Evolutionary conservation across 2,113 vertebrate genomes (phyloP), one percentile per base, ranked within the genome.

Genomic region (Axis porcinus): DNA sequence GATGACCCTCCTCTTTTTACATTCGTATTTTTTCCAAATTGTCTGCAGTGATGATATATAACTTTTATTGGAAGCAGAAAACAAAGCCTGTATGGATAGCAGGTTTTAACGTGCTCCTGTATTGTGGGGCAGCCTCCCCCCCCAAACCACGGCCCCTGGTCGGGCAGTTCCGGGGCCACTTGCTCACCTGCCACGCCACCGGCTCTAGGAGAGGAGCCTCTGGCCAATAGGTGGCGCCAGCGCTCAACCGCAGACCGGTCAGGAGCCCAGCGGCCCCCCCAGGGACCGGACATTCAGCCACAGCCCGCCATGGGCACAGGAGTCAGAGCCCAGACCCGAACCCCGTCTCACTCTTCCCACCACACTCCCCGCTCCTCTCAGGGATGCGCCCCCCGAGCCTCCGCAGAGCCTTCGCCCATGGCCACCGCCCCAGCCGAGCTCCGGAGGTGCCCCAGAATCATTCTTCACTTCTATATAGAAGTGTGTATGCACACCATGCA

Each of bases 31-130:
- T 54, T 57, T n/a, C 47, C 13, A 2, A 1, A 28, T 30, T 15
- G 5, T 52, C 33, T 8, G 23, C n/a, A 21, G 2, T 23, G 54
- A 21, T 1, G 7, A 16, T 0, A 1, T 2, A 2, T 2, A 1
- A 8, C 12, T 78, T 27, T 5, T 10, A 40, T n/a, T 21, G 7
- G 33, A 62, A 7, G 14, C 8, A 23, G 17, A 11, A 25, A 43
- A 30, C 11, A 36, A 9, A 30, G 6, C 14, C n/a, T 2, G 10
- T 3, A 33, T 12, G 25, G 60, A 25, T 0, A 9, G 15, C n/a
- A 33, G 79, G 27, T 8, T 19, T 14, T 16, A 6, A 28, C 13
- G 0, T 1, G 9, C 45, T 19, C 9, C 62, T 2, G 0, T 8
- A 43, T 25, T 0, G 4, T 14, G 4, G 47, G 79, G 21, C 54